A percentile compares a stretch with the other conserved stretches of the same genome.
These are phyloP conservation scores for Dorcus parallelipipedus DNA, from an alignment of 2,888 invertebrate genomes.

Conservation along the genomic window DNA sequence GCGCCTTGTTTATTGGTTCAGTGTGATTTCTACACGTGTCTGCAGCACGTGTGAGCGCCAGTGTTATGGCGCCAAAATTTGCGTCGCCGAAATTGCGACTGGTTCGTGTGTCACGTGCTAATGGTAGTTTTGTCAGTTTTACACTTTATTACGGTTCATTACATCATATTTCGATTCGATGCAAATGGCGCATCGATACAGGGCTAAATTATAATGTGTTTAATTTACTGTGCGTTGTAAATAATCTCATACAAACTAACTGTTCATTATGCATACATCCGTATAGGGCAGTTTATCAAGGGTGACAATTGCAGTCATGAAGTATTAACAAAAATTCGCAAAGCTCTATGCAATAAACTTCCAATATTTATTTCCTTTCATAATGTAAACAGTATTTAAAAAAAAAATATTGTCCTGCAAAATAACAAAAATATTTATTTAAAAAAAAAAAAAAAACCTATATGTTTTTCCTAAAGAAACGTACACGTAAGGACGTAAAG, in stretches of 20 bases:
- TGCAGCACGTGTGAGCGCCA: conserved; percentile 19
- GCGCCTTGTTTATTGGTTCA: conserved; percentile 48
- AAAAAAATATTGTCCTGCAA: too few species aligned
- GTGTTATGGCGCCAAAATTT: conserved; percentile 26
- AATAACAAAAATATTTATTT: too few species aligned
- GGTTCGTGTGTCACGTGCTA: conserved; percentile 33
- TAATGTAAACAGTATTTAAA: too few species aligned
- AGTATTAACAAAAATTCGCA: too few species aligned
- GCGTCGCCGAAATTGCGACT: conserved; percentile 28
- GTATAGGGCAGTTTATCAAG: too few species aligned
- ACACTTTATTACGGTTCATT: conserved; percentile 25
- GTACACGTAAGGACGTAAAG: too few species aligned
- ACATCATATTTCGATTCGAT: conserved; percentile 18
- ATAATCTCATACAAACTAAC: neutral
- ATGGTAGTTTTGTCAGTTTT: conserved; percentile 27
- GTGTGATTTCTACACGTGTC: conserved; percentile 46
- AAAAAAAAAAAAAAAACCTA: too few species aligned
- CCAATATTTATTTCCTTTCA: too few species aligned
- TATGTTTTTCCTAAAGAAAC: too few species aligned
- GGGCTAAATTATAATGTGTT: neutral
- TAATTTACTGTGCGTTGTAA: conserved; percentile 1
- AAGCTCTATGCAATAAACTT: too few species aligned
- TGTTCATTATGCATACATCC: too few species aligned
- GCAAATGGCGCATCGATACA: conserved; percentile 12
- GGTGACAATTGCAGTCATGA: too few species aligned